Percentiles rank a stretch among this genome's conserved stretches.
phyloP scores from a whole-genome alignment of 2,888 invertebrate species.

The Phaedon cochleariae region DNA sequence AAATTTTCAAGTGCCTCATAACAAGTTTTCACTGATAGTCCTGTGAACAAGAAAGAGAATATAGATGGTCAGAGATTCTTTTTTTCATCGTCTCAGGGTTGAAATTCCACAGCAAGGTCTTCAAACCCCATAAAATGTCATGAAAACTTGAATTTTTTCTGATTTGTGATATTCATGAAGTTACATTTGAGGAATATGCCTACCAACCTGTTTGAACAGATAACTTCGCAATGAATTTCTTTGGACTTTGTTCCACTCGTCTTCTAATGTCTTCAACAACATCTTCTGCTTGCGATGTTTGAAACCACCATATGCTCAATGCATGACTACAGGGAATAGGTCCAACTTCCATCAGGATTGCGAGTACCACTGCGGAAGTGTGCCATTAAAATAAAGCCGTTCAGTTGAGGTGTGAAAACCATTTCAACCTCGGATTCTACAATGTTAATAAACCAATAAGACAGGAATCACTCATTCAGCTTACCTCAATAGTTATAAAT shows the following conservation, averaged over 20 bases:
- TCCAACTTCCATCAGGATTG: constrained; percentile 4
- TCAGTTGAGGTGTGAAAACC: not conserved
- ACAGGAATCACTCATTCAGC: not conserved
- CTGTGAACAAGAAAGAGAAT: not conserved
- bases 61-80: not conserved
- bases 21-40: not conserved
- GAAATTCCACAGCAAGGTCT: no score
- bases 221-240: constrained; percentile 5
- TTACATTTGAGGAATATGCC: not conserved
- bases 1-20: not conserved
- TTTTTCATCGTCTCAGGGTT: not conserved
- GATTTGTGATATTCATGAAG: not conserved
- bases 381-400: not conserved
- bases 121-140: not conserved
- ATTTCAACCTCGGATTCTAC: constrained; percentile 60
- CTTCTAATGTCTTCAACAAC: not conserved
- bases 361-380: constrained; percentile 11
- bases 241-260: not conserved
- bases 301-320: constrained; percentile 6
- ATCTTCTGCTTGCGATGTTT: not conserved
- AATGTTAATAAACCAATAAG: not conserved
- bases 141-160: not conserved
- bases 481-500: not conserved
- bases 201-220: constrained; percentile 6
- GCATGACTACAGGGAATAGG: constrained; percentile 13